A percentile compares a stretch with the other conserved stretches of the same genome.
Conservation (phyloP, 35 echinoderm and acorn worm genomes). For the Strongylocentrotus purpuratus region DNA sequence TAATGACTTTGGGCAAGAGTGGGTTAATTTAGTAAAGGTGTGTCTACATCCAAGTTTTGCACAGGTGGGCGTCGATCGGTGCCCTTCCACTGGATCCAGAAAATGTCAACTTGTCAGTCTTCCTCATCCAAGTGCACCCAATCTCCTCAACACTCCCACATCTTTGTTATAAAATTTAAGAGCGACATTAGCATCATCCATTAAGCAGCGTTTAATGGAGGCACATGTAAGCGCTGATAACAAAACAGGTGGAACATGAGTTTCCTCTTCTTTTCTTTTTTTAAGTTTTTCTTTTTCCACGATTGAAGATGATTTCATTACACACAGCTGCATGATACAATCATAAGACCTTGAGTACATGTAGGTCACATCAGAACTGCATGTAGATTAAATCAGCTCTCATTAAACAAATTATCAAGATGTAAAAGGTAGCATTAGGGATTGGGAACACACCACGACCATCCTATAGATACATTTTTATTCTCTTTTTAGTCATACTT, state of each 20-base stretch:
- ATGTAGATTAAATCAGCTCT: no score
- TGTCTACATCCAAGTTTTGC: background rate
- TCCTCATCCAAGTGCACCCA: background rate
- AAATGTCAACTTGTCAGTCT: conserved; percentile 26
- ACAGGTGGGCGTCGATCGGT: conserved; percentile 30
- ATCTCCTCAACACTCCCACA: conserved; percentile 29
- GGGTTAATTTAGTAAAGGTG: conserved; percentile 26
- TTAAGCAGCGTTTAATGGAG: background rate
- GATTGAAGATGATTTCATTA: background rate
- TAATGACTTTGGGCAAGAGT: background rate
- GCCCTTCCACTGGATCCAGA: background rate
- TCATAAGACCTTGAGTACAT: background rate
- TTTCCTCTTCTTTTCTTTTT: background rate
- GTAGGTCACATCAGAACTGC: background rate
- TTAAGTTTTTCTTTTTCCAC: background rate
- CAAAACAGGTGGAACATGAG: conserved; percentile 16
- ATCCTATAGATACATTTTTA: no score
- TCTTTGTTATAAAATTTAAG: background rate
- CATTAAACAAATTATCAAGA: no score
- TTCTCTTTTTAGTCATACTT: no score
- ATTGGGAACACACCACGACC: no score
- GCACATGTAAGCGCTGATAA: background rate
- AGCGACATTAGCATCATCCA: conserved; percentile 1
- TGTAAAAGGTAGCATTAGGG: no score
- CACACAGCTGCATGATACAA: background rate